phyloP scores from a whole-genome alignment of 2,888 invertebrate species.

The Molorchus minor region DNA sequence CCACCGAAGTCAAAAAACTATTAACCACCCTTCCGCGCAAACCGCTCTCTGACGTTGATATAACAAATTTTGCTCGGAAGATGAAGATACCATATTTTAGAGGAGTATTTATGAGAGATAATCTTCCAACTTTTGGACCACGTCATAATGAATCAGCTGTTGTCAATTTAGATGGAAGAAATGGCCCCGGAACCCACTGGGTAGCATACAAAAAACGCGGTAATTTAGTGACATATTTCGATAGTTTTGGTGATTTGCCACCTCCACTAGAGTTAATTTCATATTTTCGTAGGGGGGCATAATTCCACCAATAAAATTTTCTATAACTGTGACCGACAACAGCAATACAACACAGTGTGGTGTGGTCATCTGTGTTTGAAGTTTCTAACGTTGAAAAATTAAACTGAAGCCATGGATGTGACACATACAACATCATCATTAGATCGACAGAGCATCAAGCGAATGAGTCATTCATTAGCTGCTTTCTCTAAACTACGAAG shows the following conservation, averaged over 20 bases:
- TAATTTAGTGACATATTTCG: conserved; percentile 26
- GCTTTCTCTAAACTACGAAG: background rate
- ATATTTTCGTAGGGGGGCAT: conserved; percentile 26
- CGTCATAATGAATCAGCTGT: conserved; percentile 19
- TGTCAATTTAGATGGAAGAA: conserved; percentile 29
- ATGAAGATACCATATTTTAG: conserved; percentile 36
- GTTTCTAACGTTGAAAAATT: conserved; percentile 16
- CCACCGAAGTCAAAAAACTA: background rate
- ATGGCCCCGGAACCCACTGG: conserved; percentile 26
- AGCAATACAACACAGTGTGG: conserved; percentile 12
- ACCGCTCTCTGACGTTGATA: background rate
- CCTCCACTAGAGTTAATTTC: conserved; percentile 32
- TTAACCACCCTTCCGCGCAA: background rate
- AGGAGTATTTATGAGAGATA: conserved; percentile 42
- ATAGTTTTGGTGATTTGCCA: conserved; percentile 35
- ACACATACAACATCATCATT: background rate
- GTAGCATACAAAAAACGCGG: conserved; percentile 29
- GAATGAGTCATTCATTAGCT: background rate
- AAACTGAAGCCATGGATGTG: background rate
- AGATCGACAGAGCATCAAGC: background rate
- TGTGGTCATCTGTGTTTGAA: conserved; percentile 39
- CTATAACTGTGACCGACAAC: conserved; percentile 13
- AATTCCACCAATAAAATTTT: conserved; percentile 1
- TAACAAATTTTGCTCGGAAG: conserved; percentile 8
- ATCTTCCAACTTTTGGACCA: conserved; percentile 17